These are phyloP conservation scores for Ploceus nigricollis DNA, from an alignment of 2,113 vertebrate genomes.

Conservation along the genomic window DNA sequence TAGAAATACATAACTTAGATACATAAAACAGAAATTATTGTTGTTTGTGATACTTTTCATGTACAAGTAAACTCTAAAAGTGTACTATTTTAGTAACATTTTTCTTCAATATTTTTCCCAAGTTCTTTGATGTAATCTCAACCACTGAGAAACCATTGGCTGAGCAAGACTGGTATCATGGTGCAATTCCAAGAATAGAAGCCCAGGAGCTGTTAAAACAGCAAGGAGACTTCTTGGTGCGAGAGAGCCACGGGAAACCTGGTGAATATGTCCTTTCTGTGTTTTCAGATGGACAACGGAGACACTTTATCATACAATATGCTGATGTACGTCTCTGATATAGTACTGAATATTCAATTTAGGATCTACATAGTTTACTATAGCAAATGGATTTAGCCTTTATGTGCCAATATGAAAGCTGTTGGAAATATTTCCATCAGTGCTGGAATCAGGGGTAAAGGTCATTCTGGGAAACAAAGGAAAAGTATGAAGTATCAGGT, in stretches of 20 bases:
- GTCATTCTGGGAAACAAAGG: neutral
- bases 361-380: neutral
- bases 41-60: neutral
- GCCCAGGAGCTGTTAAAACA: conserved; percentile 93
- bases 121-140: conserved; percentile 90
- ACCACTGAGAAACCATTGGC: conserved; percentile 88
- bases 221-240: conserved; percentile 96
- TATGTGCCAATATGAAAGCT: neutral
- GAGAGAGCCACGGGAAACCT: conserved; percentile 96
- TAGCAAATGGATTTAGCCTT: neutral
- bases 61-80: neutral
- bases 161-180: conserved; percentile 98
- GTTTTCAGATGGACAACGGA: conserved; percentile 91
- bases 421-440: neutral
- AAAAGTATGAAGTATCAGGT: neutral
- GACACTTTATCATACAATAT: conserved; percentile 98
- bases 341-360: conserved; percentile 21
- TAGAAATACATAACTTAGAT: neutral
- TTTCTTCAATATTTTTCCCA: conserved; percentile 58
- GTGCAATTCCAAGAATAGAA: conserved; percentile 93
- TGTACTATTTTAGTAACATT: neutral
- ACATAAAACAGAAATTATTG: neutral
- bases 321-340: conserved; percentile 85
- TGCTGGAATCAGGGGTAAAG: neutral
- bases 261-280: conserved; percentile 99